Conservation (phyloP, 2,888 invertebrate genomes). For the Rhagophthalmus giganteus region DNA sequence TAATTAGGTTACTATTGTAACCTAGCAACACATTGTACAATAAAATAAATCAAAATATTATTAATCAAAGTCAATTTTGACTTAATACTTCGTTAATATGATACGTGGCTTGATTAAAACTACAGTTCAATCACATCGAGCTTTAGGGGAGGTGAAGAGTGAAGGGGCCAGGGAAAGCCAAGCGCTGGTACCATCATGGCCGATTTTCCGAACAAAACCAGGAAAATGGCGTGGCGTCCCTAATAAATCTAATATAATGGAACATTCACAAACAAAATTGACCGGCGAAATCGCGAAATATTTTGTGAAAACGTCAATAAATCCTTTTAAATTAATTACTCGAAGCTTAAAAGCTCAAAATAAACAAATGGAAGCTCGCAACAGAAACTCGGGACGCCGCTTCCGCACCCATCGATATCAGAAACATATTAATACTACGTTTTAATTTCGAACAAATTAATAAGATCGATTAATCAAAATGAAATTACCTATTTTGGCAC, state of each 20-base stretch:
- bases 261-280: too few relatives aligned
- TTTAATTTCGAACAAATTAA: neutral
- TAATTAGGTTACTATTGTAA: too few relatives aligned
- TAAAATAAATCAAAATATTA: too few relatives aligned
- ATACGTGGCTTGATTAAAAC: too few relatives aligned
- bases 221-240: conserved; percentile 52
- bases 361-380: conserved; percentile 16
- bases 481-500: conserved; percentile 57
- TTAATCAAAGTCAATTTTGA: too few relatives aligned
- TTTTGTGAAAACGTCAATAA: neutral
- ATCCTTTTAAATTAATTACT: too few relatives aligned
- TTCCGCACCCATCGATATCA: conserved; percentile 16
- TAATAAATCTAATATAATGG: too few relatives aligned
- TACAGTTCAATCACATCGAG: conserved; percentile 1
- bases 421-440: neutral
- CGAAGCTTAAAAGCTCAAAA: conserved; percentile 19
- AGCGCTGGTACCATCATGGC: conserved; percentile 54
- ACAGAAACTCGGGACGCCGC: conserved; percentile 3
- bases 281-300: neutral
- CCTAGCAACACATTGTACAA: too few relatives aligned
- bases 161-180: conserved; percentile 49
- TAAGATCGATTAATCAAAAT: neutral
- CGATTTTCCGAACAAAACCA: conserved; percentile 53
- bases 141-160: conserved; percentile 27
- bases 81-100: too few relatives aligned